Conservation (phyloP, 2,113 vertebrate genomes). For the Anoplopoma fimbria region DNA sequence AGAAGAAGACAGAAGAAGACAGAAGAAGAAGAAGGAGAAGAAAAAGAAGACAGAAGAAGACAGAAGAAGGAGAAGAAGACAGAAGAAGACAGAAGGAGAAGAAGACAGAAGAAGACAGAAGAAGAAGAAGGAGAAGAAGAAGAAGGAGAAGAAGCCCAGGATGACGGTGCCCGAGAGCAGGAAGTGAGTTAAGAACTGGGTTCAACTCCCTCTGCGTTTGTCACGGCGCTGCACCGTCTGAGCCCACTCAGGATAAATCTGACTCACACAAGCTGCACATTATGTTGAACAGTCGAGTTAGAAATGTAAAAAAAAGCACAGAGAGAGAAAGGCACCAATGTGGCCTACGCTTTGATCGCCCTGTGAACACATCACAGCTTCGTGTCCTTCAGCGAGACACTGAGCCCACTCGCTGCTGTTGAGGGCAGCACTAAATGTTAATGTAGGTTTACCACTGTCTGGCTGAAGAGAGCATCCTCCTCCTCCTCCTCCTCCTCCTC, state of each 20-base stretch:
- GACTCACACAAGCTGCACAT: background rate
- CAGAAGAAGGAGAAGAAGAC: too few species aligned
- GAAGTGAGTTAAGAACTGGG: background rate
- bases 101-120: too few species aligned
- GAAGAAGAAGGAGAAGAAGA: too few species aligned
- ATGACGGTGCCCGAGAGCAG: too few species aligned
- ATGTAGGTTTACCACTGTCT: constrained; percentile 42
- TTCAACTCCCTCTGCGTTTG: too few species aligned
- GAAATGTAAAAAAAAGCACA: background rate
- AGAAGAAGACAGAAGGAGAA: too few species aligned
- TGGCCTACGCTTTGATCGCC: background rate
- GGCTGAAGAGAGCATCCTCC: constrained; percentile 42
- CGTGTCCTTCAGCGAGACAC: constrained; percentile 20
- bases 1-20: too few species aligned
- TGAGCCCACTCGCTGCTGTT: constrained; percentile 35
- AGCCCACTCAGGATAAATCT: background rate
- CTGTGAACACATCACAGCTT: constrained; percentile 10
- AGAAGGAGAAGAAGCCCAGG: too few species aligned
- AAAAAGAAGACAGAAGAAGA: too few species aligned
- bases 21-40: too few species aligned
- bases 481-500: constrained; percentile 37
- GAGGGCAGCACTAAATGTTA: background rate
- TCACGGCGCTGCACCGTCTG: too few species aligned
- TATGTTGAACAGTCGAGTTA: background rate
- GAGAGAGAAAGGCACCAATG: background rate